Base-by-base conservation (phyloP, 2,888 invertebrate species). In the Drosophila austrosaltans region DNA sequence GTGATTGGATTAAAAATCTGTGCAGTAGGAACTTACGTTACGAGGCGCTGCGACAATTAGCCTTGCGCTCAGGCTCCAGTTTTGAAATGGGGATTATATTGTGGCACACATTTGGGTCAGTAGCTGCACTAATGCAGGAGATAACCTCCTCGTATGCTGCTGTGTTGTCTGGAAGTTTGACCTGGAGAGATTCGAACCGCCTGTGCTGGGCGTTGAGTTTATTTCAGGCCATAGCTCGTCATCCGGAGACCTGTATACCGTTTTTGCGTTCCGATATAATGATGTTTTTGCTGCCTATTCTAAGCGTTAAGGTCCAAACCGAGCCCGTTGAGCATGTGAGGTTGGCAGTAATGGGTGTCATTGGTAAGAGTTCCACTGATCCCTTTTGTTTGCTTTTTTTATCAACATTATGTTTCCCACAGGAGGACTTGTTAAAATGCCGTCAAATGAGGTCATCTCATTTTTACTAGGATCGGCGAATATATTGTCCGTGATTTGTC, bases 21-120 rank as follows among this genome's bases (percentile, higher is more conserved):
- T 56, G 64, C 58, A 4, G 12, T 16, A 22, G 3, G 0, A 28
- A 63, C 6, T 44, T 25, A 22, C 69, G 69, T 10, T 16, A 39
- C 42, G 32, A 60, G 4, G 25, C 64, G 5, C n/a, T 69, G 36
- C 48, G 20, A 2, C 56, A 44, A n/a, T 28, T 69, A 20, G 40
- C 48, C n/a, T 3, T 59, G 1, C 44, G 44, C 4, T 53, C 59
- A 0, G 25, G 16, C n/a, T 39, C 16, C 7, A 20, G 39, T 20
- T 20, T 54, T 12, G 60, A 69, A 25, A 16, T 69, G 1, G 69
- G 69, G 0, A 36, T 64, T 16, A 8, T 48, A 12, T 30, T 69
- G 16, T 69, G 69, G 69, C 48, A 69, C 8, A 42, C 63, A 10
- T 56, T 48, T 36, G 69, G 69, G 12, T 44, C 59, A n/a, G 63